Conservation (phyloP, 2,888 invertebrate species). For the Perdita meconis region DNA sequence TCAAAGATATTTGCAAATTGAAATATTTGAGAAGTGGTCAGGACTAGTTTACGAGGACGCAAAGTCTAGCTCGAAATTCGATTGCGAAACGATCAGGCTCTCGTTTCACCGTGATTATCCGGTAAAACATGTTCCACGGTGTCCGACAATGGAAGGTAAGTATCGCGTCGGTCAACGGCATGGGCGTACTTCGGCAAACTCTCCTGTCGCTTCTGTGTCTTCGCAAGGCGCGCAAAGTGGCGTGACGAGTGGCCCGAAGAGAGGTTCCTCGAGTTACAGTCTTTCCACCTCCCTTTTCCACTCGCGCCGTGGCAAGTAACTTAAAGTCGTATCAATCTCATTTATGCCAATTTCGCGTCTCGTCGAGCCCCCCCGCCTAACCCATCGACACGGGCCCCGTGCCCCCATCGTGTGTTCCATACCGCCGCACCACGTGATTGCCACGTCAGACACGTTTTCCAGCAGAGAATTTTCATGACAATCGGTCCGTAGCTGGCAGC, state of each 20-base stretch:
- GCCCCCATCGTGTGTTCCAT: constrained; percentile 27
- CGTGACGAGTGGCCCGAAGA: constrained; percentile 75
- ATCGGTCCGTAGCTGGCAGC: constrained; percentile 56
- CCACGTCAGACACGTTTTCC: constrained; percentile 66
- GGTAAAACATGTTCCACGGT: constrained; percentile 62
- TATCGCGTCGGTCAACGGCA: constrained; percentile 63
- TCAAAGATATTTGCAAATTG: too few species aligned
- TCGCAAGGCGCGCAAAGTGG: constrained; percentile 71
- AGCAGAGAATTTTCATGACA: constrained; percentile 76
- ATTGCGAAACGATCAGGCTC: constrained; percentile 21
- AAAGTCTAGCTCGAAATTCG: constrained; percentile 11
- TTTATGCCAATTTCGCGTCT: constrained; percentile 82
- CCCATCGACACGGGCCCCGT: constrained; percentile 50
- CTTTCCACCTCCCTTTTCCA: constrained; percentile 11
- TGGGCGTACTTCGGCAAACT: constrained; percentile 54
- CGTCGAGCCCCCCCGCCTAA: constrained; percentile 60
- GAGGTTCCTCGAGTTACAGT: constrained; percentile 52
- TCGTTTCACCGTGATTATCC: constrained; percentile 64
- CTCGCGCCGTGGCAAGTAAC: constrained; percentile 72
- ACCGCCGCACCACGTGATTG: constrained; percentile 48
- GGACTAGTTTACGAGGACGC: constrained; percentile 11
- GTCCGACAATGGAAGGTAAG: constrained; percentile 61
- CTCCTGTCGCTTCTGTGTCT: constrained; percentile 35
- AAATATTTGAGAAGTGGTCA: background rate
- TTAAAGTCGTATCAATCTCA: constrained; percentile 84